Evolutionary conservation across 2,888 invertebrate species (phyloP).

Genomic region (Synanthedon andrenaeformis): DNA sequence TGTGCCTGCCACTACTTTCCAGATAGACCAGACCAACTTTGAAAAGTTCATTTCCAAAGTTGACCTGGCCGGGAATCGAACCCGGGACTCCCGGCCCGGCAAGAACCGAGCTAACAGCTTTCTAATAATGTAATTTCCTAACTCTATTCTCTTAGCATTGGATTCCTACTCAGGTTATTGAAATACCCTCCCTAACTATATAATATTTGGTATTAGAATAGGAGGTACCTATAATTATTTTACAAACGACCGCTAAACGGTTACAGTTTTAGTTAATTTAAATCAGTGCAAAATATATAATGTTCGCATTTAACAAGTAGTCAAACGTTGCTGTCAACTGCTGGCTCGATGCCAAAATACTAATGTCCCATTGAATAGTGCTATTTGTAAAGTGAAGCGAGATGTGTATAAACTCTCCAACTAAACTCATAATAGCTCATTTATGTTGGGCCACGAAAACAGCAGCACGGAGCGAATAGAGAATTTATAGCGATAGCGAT

Average conservation of each 20-base stretch:
- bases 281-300: not conserved
- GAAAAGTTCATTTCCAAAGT: too few species aligned
- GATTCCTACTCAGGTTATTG: too few species aligned
- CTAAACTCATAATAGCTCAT: constrained; percentile 38
- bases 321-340: constrained; percentile 33
- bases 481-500: not conserved
- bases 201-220: too few species aligned
- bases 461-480: constrained; percentile 8
- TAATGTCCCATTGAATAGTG: constrained; percentile 66
- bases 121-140: too few species aligned
- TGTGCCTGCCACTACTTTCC: too few species aligned
- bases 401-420: constrained; percentile 27
- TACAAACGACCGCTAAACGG: not conserved
- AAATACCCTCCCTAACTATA: too few species aligned
- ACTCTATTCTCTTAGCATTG: too few species aligned
- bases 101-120: too few species aligned
- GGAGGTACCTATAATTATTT: not conserved
- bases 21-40: too few species aligned
- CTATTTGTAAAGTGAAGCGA: constrained; percentile 50
- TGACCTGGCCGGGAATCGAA: too few species aligned
- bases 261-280: not conserved
- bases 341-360: constrained; percentile 57
- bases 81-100: too few species aligned
- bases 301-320: constrained; percentile 25
- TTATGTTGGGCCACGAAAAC: constrained; percentile 30